phyloP scores from a whole-genome alignment of 2,113 vertebrate species.

The Melanerpes aurifrons region DNA sequence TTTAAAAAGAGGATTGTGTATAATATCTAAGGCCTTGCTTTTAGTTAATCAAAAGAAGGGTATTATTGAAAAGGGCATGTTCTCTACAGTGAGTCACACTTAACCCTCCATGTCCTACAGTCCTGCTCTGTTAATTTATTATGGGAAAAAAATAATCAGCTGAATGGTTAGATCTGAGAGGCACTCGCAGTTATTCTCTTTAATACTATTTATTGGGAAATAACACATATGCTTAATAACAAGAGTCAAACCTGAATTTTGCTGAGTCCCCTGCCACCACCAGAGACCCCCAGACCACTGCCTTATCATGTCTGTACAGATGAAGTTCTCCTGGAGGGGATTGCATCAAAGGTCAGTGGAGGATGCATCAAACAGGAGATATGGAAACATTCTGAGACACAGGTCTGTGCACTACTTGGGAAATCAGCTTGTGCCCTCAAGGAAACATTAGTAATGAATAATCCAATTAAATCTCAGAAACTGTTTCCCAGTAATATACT shows the following conservation, averaged over 20 bases:
- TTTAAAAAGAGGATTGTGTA: constrained; percentile 66
- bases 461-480: background rate
- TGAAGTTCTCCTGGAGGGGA: rapidly evolving
- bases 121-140: background rate
- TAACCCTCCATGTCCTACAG: background rate
- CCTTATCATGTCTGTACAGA: rapidly evolving
- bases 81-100: background rate
- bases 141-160: background rate
- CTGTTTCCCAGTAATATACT: background rate
- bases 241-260: background rate
- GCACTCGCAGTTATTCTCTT: background rate
- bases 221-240: background rate
- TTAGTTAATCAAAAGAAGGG: constrained; percentile 47
- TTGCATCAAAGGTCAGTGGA: background rate
- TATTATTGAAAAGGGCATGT: constrained; percentile 12
- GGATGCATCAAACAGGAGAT: background rate
- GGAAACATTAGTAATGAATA: background rate
- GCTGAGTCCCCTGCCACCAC: background rate
- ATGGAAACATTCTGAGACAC: background rate
- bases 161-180: background rate
- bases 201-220: background rate
- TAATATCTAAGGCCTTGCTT: constrained; percentile 45
- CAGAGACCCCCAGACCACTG: rapidly evolving
- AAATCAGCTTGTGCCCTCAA: background rate
- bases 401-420: background rate